These are phyloP conservation scores for Lichenostomus cassidix DNA, from an alignment of 2,113 vertebrate genomes.

Conservation along the genomic window DNA sequence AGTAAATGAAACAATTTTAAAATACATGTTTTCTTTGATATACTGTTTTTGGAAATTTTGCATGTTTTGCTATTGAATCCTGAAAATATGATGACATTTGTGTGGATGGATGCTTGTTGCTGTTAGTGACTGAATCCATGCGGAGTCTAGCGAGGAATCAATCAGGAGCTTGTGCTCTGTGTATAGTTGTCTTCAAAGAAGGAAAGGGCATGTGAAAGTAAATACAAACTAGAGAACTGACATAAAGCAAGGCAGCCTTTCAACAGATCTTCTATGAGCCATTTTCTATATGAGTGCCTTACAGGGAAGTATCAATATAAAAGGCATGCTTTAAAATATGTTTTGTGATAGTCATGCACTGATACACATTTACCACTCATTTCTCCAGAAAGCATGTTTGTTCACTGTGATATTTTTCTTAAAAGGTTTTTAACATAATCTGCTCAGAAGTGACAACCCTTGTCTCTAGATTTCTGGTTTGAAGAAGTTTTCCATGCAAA, in stretches of 20 bases:
- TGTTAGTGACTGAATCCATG: not conserved
- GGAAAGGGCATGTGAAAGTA: not conserved
- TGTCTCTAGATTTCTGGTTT: not conserved
- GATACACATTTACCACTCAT: not conserved
- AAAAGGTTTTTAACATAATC: not conserved
- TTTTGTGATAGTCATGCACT: not conserved
- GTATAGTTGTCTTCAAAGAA: not conserved
- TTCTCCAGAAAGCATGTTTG: not conserved
- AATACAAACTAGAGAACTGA: not conserved
- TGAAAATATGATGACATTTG: conserved; percentile 33
- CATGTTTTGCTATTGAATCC: conserved; percentile 1
- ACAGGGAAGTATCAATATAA: not conserved
- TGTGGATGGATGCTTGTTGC: not conserved
- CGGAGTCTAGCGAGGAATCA: not conserved
- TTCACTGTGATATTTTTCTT: not conserved
- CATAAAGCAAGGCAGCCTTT: not conserved
- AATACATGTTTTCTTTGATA: not conserved
- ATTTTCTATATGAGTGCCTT: not conserved
- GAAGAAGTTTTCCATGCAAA: not conserved
- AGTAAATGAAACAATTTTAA: conserved; percentile 26
- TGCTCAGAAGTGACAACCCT: not conserved
- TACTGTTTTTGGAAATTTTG: conserved; percentile 6
- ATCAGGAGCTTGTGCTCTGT: not conserved
- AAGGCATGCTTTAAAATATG: not conserved
- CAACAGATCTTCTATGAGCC: not conserved